Evolutionary conservation across 2,113 vertebrate genomes (phyloP).

Genomic region (Chionomys nivalis): DNA sequence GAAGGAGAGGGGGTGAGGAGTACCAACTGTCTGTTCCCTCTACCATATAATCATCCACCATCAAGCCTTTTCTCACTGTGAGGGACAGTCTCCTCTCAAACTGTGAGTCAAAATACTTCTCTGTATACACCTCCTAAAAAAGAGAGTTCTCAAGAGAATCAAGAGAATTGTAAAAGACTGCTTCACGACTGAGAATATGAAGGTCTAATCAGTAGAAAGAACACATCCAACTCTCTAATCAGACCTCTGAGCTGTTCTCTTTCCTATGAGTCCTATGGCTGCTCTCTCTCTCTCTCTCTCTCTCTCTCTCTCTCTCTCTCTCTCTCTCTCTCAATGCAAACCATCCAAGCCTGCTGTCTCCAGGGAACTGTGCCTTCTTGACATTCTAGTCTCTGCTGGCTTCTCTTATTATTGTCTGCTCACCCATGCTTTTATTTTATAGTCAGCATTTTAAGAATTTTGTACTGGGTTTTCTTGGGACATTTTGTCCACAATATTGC

Average conservation of each 20-base stretch:
- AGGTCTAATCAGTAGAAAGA: not conserved
- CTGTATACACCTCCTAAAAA: not conserved
- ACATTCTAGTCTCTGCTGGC: not conserved
- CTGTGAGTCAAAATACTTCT: not conserved
- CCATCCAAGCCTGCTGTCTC: not conserved
- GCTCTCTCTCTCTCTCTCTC: too few relatives aligned
- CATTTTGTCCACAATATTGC: not conserved
- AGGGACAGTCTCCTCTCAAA: not conserved
- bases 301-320: too few relatives aligned
- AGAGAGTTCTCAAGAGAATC: not conserved
- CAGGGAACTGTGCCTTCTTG: not conserved
- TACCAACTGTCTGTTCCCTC: not conserved
- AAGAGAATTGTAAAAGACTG: not conserved
- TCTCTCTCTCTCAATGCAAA: not conserved
- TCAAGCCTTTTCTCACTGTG: too few relatives aligned
- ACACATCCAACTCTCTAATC: not conserved
- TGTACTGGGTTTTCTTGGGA: not conserved
- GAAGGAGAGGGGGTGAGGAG: not conserved
- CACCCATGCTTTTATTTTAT: slow-evolving; percentile 44
- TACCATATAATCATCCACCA: too few relatives aligned
- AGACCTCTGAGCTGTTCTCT: not conserved
- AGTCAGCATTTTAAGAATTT: slow-evolving; percentile 54
- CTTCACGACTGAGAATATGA: not conserved
- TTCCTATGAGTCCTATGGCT: not conserved
- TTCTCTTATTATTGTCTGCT: slow-evolving; percentile 39